Conservation (phyloP, 2,888 invertebrate genomes). For the Hemaris fuciformis region DNA sequence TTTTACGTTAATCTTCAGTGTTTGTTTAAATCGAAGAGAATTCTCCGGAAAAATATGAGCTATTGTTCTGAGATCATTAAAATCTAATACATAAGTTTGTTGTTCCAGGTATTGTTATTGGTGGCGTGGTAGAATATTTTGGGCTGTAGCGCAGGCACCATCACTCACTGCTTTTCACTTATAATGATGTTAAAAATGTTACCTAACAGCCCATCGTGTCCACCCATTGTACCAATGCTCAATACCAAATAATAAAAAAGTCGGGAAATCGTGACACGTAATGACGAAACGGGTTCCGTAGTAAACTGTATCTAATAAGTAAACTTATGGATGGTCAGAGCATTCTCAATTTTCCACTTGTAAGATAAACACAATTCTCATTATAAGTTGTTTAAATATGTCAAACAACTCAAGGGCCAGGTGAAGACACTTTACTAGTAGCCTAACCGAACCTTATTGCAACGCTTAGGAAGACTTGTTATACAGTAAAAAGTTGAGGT, state of each 20-base stretch:
- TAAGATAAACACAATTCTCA: too few species aligned
- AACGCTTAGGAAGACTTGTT: too few species aligned
- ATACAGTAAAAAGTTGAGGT: too few species aligned
- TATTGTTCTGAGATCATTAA: neutral
- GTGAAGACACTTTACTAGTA: too few species aligned
- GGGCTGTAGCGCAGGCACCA: conserved; percentile 39
- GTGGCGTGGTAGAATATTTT: neutral
- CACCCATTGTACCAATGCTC: conserved; percentile 74
- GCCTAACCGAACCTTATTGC: too few species aligned
- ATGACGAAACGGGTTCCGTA: conserved; percentile 3
- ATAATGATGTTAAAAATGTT: conserved; percentile 81
- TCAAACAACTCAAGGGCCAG: too few species aligned
- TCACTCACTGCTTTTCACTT: conserved; percentile 76
- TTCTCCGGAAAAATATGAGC: neutral
- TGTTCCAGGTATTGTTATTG: conserved; percentile 26
- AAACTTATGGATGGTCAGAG: neutral
- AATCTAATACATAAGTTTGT: neutral
- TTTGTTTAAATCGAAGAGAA: too few species aligned
- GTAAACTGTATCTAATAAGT: too few species aligned
- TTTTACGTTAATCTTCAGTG: too few species aligned
- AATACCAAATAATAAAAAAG: conserved; percentile 65
- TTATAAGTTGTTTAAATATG: too few species aligned
- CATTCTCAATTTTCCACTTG: too few species aligned
- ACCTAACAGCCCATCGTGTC: conserved; percentile 76
- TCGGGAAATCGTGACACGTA: conserved; percentile 18